Conservation (phyloP, 2,797 vertebrate genomes). For the Sarcophilus harrisii region DNA sequence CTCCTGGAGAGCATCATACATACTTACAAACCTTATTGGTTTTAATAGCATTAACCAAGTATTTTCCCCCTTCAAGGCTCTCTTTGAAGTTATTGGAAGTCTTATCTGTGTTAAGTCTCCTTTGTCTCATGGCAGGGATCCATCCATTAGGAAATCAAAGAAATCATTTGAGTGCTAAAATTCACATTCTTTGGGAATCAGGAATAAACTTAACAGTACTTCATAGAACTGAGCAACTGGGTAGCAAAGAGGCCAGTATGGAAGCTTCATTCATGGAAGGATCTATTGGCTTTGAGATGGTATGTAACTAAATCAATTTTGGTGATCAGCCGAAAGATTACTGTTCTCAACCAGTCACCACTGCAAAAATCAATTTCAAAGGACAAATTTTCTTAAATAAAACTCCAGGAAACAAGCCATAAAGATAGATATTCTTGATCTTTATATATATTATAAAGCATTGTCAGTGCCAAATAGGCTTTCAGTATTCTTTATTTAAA, state of each 20-base stretch:
- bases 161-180: background rate
- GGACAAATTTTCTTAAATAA: background rate
- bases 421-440: background rate
- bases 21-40: background rate
- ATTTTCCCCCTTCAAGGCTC: background rate
- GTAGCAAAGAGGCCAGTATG: background rate
- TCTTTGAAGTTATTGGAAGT: background rate
- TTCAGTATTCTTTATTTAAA: background rate
- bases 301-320: background rate
- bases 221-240: background rate
- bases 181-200: background rate
- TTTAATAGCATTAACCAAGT: constrained; percentile 40
- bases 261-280: too few relatives aligned
- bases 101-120: background rate
- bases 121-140: background rate
- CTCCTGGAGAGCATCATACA: background rate
- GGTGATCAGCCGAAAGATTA: background rate
- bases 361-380: constrained; percentile 19
- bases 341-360: background rate
- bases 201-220: background rate
- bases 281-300: background rate
- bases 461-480: background rate
- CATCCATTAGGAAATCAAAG: background rate
- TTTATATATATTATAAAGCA: background rate
- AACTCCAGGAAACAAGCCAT: constrained; percentile 7